phyloP scores from a whole-genome alignment of 2,113 vertebrate genomes.

The Todiramphus saurophagus region DNA sequence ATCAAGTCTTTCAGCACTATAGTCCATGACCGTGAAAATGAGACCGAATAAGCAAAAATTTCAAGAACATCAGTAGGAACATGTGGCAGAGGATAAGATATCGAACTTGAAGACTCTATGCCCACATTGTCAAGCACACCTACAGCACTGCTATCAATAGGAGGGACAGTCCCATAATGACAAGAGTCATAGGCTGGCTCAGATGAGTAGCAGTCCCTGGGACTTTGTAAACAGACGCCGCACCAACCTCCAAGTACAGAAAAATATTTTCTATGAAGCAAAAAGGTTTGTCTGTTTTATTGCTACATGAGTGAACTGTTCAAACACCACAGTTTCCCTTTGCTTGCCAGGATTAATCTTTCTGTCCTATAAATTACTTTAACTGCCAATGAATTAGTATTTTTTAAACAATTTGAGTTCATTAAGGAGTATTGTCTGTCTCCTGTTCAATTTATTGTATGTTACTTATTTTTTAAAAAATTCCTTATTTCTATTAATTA shows the following conservation, averaged over 20 bases:
- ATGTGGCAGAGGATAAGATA: background rate
- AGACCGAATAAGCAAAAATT: background rate
- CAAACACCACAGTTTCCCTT: background rate
- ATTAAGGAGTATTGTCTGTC: background rate
- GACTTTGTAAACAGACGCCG: background rate
- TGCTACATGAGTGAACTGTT: background rate
- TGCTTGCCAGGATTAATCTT: background rate
- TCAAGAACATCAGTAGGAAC: background rate
- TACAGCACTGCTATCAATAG: background rate
- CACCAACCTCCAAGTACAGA: background rate
- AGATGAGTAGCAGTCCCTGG: background rate
- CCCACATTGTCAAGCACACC: background rate
- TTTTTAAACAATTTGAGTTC: background rate
- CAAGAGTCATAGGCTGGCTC: background rate
- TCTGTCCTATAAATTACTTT: background rate
- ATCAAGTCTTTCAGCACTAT: background rate
- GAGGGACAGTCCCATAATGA: background rate
- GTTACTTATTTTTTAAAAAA: background rate
- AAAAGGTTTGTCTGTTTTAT: background rate
- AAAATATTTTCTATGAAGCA: background rate
- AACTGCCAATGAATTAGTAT: background rate
- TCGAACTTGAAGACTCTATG: background rate
- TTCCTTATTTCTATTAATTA: background rate
- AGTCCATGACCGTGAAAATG: background rate
- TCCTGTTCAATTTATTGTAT: background rate